Evolutionary conservation across 2,797 vertebrate genomes (phyloP).

Genomic region (Lophius americanus): DNA sequence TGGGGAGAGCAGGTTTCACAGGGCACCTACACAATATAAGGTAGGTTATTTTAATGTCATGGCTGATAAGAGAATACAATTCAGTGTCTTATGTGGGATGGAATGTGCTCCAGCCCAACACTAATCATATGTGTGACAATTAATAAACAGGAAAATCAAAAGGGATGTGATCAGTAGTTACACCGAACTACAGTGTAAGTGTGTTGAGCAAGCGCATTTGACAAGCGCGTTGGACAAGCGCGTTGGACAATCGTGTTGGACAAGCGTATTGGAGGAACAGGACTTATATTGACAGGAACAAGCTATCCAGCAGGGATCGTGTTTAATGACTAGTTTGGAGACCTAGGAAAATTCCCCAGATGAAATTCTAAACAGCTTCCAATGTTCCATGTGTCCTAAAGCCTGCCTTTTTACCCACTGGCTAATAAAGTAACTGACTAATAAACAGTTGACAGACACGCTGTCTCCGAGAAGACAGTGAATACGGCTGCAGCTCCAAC

Average conservation of each 20-base stretch:
- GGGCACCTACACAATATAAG: too few relatives aligned
- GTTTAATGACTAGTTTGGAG: constrained; percentile 59
- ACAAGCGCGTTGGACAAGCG: constrained; percentile 4
- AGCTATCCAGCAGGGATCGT: constrained; percentile 52
- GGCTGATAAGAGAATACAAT: too few relatives aligned
- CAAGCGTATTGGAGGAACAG: not conserved
- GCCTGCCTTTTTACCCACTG: constrained; percentile 53
- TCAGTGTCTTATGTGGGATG: too few relatives aligned
- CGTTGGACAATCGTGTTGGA: constrained; percentile 10
- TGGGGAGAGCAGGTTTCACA: constrained; percentile 54
- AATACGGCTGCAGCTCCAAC: constrained; percentile 56
- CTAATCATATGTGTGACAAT: not conserved
- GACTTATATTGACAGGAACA: constrained; percentile 38
- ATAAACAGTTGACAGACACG: constrained; percentile 68
- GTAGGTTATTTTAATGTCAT: too few relatives aligned
- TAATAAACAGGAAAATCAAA: constrained; percentile 3
- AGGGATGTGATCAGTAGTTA: not conserved
- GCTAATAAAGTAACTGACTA: constrained; percentile 70
- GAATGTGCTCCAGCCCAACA: too few relatives aligned
- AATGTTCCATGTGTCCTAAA: constrained; percentile 57
- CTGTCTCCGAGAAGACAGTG: constrained; percentile 46
- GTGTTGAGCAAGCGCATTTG: constrained; percentile 8
- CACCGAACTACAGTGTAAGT: not conserved
- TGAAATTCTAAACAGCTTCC: constrained; percentile 61
- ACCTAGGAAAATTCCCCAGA: constrained; percentile 55